These are phyloP conservation scores for Montipora capitata DNA, from an alignment of 92 coral and sea anemone species.

Conservation along the genomic window DNA sequence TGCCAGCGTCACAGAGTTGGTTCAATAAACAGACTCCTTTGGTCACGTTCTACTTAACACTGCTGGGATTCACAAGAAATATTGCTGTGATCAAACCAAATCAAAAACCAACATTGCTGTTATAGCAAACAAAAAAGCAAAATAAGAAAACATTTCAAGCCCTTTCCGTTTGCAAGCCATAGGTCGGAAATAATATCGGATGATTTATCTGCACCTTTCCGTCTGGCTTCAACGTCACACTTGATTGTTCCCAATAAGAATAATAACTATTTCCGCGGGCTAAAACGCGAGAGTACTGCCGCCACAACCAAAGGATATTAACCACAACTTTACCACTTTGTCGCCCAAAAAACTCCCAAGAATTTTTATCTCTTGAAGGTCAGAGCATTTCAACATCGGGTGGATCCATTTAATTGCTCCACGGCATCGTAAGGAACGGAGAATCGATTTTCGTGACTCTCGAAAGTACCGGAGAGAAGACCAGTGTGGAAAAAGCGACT, in stretches of 20 bases:
- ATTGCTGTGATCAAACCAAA: not conserved
- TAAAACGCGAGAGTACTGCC: conserved; percentile 27
- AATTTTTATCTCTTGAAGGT: conserved; percentile 16
- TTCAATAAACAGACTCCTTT: not conserved
- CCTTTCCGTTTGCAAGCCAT: conserved; percentile 4
- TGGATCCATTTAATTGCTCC: not conserved
- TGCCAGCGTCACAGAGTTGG: not conserved
- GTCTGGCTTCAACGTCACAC: conserved; percentile 47
- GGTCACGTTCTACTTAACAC: not conserved
- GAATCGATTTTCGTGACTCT: not conserved
- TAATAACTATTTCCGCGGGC: conserved; percentile 43
- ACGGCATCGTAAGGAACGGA: not conserved
- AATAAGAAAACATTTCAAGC: not conserved
- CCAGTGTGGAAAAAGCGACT: not conserved
- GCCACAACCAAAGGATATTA: not conserved
- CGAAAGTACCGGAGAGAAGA: not conserved
- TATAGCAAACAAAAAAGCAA: not conserved
- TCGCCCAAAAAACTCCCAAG: not conserved
- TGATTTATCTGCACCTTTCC: conserved; percentile 11
- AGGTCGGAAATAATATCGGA: not conserved
- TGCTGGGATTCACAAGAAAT: not conserved
- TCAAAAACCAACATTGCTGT: no score
- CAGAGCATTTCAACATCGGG: not conserved
- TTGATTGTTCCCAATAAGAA: conserved; percentile 32
- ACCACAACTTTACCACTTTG: conserved; percentile 27